phyloP scores from a whole-genome alignment of 2,888 invertebrate species.

The Melanostoma mellinum region DNA sequence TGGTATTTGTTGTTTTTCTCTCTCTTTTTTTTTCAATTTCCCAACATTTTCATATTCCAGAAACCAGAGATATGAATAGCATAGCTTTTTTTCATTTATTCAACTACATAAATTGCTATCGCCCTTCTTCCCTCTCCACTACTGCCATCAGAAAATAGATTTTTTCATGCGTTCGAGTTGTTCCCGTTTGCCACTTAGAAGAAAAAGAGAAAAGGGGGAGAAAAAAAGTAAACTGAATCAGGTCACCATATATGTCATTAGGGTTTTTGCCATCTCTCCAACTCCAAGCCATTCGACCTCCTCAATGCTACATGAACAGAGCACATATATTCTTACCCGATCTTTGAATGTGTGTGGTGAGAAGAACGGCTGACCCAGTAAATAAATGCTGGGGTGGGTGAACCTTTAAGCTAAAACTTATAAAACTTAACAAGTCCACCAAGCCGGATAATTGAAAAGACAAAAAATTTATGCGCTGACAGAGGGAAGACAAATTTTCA shows the following conservation, averaged over 20 bases:
- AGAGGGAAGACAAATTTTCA: slow-evolving; percentile 47
- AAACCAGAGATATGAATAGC: slow-evolving; percentile 38
- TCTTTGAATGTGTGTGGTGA: slow-evolving; percentile 16
- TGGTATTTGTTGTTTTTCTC: slow-evolving; percentile 37
- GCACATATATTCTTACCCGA: background rate
- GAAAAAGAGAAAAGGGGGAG: slow-evolving; percentile 29
- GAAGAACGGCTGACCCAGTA: slow-evolving; percentile 55
- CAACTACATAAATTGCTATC: slow-evolving; percentile 54
- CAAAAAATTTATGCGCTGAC: slow-evolving; percentile 43
- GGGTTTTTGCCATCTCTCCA: slow-evolving; percentile 39
- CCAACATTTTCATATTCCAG: slow-evolving; percentile 36
- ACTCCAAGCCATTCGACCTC: slow-evolving; percentile 33
- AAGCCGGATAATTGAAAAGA: slow-evolving; percentile 57
- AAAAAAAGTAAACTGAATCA: slow-evolving; percentile 35
- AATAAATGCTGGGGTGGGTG: slow-evolving; percentile 46
- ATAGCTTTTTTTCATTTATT: slow-evolving; percentile 63
- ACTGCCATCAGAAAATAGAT: slow-evolving; percentile 49
- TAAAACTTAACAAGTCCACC: slow-evolving; percentile 34
- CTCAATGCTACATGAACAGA: slow-evolving; percentile 11
- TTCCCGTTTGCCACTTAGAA: slow-evolving; percentile 64
- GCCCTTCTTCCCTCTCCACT: background rate
- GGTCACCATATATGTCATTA: slow-evolving; percentile 60
- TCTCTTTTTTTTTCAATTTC: slow-evolving; percentile 35
- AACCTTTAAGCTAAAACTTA: slow-evolving; percentile 48
- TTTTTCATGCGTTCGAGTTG: slow-evolving; percentile 64